Percentiles rank a stretch among this genome's conserved stretches.
Evolutionary conservation across 2,113 vertebrate genomes (phyloP).

Genomic region (Paraplagusia blochii): DNA sequence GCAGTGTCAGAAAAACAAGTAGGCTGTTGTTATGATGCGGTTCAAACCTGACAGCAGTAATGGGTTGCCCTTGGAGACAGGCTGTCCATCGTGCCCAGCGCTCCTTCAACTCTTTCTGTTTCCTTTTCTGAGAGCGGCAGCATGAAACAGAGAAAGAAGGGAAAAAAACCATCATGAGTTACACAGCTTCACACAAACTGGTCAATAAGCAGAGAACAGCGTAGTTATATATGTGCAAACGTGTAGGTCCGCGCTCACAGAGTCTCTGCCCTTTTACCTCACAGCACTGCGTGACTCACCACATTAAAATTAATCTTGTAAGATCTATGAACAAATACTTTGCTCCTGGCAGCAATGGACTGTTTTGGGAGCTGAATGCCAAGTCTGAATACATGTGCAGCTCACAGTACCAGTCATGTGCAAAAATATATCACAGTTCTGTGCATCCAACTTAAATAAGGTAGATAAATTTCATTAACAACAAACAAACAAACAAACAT

Average conservation of each 20-base stretch:
- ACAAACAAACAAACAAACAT: too few species aligned
- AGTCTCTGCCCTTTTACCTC: constrained; percentile 18
- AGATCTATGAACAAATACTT: constrained; percentile 17
- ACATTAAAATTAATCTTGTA: constrained; percentile 13
- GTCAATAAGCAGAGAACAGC: constrained; percentile 6
- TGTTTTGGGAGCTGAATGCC: constrained; percentile 27
- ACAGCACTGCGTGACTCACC: constrained; percentile 36
- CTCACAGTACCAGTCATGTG: too few species aligned
- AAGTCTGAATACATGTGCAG: constrained; percentile 23
- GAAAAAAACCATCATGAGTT: constrained; percentile 26
- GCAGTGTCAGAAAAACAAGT: constrained; percentile 40
- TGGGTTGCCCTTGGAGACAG: constrained; percentile 76
- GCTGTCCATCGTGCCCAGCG: constrained; percentile 78
- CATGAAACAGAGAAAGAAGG: constrained; percentile 11
- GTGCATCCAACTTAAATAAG: too few species aligned
- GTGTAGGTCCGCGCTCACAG: too few species aligned
- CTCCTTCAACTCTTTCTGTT: constrained; percentile 71
- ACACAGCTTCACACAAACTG: constrained; percentile 1
- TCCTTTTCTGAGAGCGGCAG: constrained; percentile 69
- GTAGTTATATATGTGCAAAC: constrained; percentile 9
- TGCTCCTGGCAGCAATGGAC: constrained; percentile 5
- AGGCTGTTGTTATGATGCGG: constrained; percentile 41
- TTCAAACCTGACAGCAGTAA: constrained; percentile 73
- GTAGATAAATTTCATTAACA: too few species aligned
- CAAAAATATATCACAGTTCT: too few species aligned